Evolutionary conservation across 2,113 vertebrate genomes (phyloP).

Genomic region (Ariopsis seemanni): DNA sequence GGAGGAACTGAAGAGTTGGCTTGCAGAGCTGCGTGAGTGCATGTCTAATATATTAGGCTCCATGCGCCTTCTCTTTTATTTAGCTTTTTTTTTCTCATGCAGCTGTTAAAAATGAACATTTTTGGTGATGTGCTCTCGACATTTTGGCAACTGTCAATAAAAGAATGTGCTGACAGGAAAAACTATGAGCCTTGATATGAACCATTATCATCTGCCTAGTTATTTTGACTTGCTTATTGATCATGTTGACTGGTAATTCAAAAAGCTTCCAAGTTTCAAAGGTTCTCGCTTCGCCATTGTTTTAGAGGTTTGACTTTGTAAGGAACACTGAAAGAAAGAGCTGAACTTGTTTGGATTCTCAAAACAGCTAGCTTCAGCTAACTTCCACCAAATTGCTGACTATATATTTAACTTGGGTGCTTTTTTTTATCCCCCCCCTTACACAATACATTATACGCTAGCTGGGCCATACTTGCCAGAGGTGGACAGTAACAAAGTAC

Average conservation of each 20-base stretch:
- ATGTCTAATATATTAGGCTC: neutral
- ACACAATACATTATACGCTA: neutral
- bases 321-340: neutral
- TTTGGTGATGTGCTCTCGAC: neutral
- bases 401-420: neutral
- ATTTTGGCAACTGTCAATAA: neutral
- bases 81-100: neutral
- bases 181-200: neutral
- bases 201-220: neutral
- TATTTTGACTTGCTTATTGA: neutral
- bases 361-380: neutral
- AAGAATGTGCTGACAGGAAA: neutral
- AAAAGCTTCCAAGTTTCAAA: neutral
- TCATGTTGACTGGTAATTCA: neutral
- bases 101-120: neutral
- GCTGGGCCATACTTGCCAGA: no score
- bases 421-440: neutral
- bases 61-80: neutral
- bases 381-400: neutral
- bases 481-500: no score
- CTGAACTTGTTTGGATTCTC: neutral
- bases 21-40: constrained; percentile 86
- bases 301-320: neutral
- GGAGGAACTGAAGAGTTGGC: constrained; percentile 90
- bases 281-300: neutral